A percentile compares a stretch with the other conserved stretches of the same genome.
phyloP scores from a whole-genome alignment of 2,113 vertebrate genomes.

The Boulengeromyrus knoepffleri region DNA sequence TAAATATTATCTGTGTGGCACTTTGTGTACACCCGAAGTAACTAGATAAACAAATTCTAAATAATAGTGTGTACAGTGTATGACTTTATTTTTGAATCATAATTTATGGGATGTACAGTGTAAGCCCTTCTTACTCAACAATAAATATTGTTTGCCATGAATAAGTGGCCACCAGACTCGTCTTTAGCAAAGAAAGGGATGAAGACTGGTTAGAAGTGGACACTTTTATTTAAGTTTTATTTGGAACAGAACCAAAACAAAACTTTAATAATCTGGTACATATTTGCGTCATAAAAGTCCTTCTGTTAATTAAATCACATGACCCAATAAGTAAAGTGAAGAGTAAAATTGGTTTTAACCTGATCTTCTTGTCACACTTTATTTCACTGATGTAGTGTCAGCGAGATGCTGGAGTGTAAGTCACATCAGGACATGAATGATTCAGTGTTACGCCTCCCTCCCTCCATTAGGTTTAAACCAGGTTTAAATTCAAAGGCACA shows the following conservation, averaged over 20 bases:
- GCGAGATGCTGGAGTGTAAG: neutral
- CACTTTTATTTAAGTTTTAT: neutral
- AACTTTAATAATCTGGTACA: neutral
- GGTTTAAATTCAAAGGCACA: neutral
- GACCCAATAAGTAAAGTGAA: neutral
- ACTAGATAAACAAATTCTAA: conserved; percentile 22
- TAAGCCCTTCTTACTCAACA: conserved; percentile 36
- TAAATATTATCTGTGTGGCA: neutral
- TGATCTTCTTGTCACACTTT: neutral
- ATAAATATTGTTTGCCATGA: conserved; percentile 48
- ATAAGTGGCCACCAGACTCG: neutral
- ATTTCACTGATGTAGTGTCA: neutral
- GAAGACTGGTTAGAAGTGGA: neutral
- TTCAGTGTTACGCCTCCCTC: neutral
- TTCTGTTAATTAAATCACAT: neutral
- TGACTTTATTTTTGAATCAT: conserved; percentile 46
- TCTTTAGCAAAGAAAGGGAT: neutral
- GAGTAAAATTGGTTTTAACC: neutral
- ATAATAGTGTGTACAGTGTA: conserved; percentile 38
- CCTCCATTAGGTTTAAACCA: neutral
- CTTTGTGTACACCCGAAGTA: conserved; percentile 1
- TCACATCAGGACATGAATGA: neutral
- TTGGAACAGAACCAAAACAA: neutral
- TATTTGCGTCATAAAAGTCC: neutral
- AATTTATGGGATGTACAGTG: conserved; percentile 50